These are phyloP conservation scores for Phytoseiulus persimilis DNA, from an alignment of 2,888 invertebrate species.

Conservation along the genomic window DNA sequence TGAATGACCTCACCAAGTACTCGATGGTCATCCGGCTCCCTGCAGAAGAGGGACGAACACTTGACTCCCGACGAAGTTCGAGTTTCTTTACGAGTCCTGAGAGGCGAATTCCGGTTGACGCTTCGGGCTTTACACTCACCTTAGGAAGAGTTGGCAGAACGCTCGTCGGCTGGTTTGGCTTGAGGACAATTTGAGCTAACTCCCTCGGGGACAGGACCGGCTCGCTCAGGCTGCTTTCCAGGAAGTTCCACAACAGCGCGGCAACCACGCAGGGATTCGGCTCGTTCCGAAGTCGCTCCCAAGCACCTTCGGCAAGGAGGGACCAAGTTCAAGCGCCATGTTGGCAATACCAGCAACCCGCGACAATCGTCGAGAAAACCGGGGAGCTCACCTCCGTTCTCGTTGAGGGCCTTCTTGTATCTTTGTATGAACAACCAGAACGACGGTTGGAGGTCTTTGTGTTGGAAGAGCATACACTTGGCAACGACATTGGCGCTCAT, in stretches of 20 bases:
- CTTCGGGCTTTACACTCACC: neutral
- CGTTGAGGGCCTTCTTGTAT: constrained; percentile 35
- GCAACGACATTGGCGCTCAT: constrained; percentile 8
- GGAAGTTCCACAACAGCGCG: constrained; percentile 19
- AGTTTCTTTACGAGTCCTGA: too few species aligned
- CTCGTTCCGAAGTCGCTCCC: constrained; percentile 23
- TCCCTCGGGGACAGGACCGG: neutral
- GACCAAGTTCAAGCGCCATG: too few species aligned
- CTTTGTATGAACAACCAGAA: constrained; percentile 25
- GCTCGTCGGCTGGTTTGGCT: neutral
- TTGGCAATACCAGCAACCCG: too few species aligned
- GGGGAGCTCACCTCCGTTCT: neutral
- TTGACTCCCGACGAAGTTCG: too few species aligned
- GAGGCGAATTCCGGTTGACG: too few species aligned
- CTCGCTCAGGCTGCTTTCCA: neutral
- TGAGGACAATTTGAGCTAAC: constrained; percentile 12
- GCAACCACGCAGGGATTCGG: constrained; percentile 19
- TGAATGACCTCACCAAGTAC: constrained; percentile 63
- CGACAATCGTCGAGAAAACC: too few species aligned
- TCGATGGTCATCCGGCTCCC: constrained; percentile 64
- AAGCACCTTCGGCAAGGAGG: neutral
- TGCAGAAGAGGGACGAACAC: constrained; percentile 50
- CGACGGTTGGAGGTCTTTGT: constrained; percentile 16
- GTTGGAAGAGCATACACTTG: constrained; percentile 36
- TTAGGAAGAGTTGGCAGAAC: neutral